phyloP scores from a whole-genome alignment of 64 coral and sea anemone species.

The Montipora sp. region DNA sequence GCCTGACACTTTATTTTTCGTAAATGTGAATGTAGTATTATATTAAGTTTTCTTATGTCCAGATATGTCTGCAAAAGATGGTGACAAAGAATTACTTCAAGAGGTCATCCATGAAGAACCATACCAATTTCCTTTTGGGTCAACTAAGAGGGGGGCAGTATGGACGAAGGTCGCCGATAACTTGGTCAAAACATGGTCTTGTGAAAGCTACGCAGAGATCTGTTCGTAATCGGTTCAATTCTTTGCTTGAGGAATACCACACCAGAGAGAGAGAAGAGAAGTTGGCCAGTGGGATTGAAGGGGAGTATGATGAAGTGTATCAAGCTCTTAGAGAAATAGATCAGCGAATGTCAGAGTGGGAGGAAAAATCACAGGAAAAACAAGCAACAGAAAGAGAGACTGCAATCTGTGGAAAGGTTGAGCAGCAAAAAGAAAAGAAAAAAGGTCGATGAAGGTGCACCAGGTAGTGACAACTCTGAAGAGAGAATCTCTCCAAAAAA shows the following conservation, averaged over 20 bases:
- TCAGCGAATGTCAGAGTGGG: constrained; percentile 25
- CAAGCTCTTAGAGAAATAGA: constrained; percentile 33
- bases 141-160: no score
- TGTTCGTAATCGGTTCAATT: background rate
- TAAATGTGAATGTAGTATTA: no score
- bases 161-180: no score
- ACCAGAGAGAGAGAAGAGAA: constrained; percentile 16
- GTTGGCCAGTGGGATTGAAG: constrained; percentile 4
- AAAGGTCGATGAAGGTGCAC: background rate
- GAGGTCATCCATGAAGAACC: constrained; percentile 1
- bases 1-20: no score
- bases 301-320: constrained; percentile 8
- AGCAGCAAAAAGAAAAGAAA: constrained; percentile 28
- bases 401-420: constrained; percentile 10
- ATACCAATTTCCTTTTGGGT: constrained; percentile 3
- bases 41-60: no score
- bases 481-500: constrained; percentile 6
- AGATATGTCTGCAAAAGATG: constrained; percentile 22
- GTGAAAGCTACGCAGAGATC: constrained; percentile 18
- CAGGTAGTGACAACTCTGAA: constrained; percentile 7
- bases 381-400: constrained; percentile 15
- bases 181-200: background rate
- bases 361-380: constrained; percentile 34
- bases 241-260: background rate
- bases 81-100: background rate